Evolutionary conservation across 2,797 vertebrate genomes (phyloP), one percentile per base, ranked within the genome.

Genomic region (Alauda arvensis): DNA sequence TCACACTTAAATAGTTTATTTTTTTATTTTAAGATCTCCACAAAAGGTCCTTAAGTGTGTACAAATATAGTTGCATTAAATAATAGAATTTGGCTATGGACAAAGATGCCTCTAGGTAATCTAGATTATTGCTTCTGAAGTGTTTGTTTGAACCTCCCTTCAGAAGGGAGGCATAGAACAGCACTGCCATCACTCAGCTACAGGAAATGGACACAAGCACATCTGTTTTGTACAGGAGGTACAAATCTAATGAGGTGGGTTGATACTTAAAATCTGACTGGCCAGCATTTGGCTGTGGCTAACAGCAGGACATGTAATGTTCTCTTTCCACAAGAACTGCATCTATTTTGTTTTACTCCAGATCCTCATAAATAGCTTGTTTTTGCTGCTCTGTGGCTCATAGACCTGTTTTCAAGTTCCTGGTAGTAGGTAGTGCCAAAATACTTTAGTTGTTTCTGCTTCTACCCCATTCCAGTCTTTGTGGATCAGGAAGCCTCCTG

Each of bases 11-110:
- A 62, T 34, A 2, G 1, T 59, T 87, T 34, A 12, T 11, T 53
- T 67, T 82, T 67, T 79, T 84, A 63, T 91, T 92, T 89, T 85
- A 83, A 87, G 61, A 34, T 83, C 29, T n/a, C 19, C 8, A 6
- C 34, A 74, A 24, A 77, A 74, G 42, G 31, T 28, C 26, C 12
- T 7, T 84, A 63, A 69, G 33, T 43, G 26, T 37, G 25, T 51
- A 63, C 29, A 79, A 84, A 86, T 82, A 77, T 31, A 66, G 55
- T 59, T 89, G 24, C 18, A 45, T 70, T 65, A 71, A 89, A 71
- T 77, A 77, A 34, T 68, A 71, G 55, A 84, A 77, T 65, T 82
- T 25, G 52, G 13, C 65, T 65, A 14, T 75, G 65, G 75, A 68
- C 84, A 87, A 75, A 55, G 46, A 29, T 79, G 43, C 61, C 66